phyloP scores from a whole-genome alignment of 2,797 vertebrate species.

The Sebastes vulpes region DNA sequence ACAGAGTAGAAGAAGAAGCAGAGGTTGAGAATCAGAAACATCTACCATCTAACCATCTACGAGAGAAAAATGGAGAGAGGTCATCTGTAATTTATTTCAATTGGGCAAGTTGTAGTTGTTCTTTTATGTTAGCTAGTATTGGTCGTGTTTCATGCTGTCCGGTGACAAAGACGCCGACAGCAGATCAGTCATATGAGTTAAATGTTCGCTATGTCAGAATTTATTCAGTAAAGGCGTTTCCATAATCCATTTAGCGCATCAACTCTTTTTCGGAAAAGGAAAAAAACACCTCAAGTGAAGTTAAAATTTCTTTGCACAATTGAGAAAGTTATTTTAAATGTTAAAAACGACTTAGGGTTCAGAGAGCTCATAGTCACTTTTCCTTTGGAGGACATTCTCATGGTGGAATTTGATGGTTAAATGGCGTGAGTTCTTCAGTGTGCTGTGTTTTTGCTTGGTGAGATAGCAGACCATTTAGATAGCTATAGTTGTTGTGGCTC shows the following conservation, averaged over 20 bases:
- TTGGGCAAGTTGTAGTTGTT: too few species aligned
- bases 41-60: too few species aligned
- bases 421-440: neutral
- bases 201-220: too few species aligned
- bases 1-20: too few species aligned
- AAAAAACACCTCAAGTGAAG: rapidly evolving
- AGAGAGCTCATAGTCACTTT: neutral
- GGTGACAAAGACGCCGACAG: too few species aligned
- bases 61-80: too few species aligned
- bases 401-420: neutral
- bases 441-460: neutral
- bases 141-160: too few species aligned
- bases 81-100: too few species aligned
- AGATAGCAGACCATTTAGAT: neutral
- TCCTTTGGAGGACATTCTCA: neutral
- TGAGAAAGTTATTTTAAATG: neutral
- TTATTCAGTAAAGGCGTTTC: neutral
- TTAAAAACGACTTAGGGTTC: neutral
- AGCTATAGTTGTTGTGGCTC: neutral
- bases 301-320: neutral
- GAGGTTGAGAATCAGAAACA: too few species aligned
- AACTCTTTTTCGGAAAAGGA: neutral
- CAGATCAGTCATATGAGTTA: too few species aligned
- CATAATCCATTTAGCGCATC: neutral
- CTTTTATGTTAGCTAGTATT: too few species aligned